A percentile compares a stretch with the other conserved stretches of the same genome.
Conservation (phyloP, 2,797 vertebrate genomes). For the Cirrhinus mrigala region DNA sequence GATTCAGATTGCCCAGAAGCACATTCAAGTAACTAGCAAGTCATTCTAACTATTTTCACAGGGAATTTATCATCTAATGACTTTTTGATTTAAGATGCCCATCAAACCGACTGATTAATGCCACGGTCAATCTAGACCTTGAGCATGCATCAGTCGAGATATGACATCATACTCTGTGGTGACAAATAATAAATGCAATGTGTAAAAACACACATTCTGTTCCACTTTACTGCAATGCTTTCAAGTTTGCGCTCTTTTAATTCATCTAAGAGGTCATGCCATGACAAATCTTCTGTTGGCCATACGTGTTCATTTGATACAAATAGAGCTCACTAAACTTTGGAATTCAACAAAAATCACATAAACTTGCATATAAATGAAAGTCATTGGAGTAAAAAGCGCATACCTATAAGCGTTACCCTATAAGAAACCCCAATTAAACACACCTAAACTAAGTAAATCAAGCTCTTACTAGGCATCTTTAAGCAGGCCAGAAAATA, state of each 20-base stretch:
- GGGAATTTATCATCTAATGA: not conserved
- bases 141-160: not conserved
- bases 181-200: not conserved
- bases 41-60: not conserved
- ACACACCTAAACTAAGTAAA: too few relatives aligned
- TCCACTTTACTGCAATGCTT: not conserved
- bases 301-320: not conserved
- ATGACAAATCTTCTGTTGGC: not conserved
- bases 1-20: not conserved
- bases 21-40: not conserved
- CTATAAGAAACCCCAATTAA: too few relatives aligned
- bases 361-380: not conserved
- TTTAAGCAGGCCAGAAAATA: not conserved
- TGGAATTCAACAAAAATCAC: not conserved
- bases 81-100: not conserved
- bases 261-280: not conserved
- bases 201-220: not conserved
- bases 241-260: not conserved
- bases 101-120: not conserved
- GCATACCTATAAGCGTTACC: too few relatives aligned
- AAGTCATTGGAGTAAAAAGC: not conserved
- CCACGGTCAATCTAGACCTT: not conserved
- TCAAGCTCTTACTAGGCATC: too few relatives aligned
- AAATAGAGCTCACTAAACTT: not conserved
- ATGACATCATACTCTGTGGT: not conserved